These are phyloP conservation scores for Drosophila peninsularis DNA, from an alignment of 2,888 invertebrate genomes.

Conservation along the genomic window DNA sequence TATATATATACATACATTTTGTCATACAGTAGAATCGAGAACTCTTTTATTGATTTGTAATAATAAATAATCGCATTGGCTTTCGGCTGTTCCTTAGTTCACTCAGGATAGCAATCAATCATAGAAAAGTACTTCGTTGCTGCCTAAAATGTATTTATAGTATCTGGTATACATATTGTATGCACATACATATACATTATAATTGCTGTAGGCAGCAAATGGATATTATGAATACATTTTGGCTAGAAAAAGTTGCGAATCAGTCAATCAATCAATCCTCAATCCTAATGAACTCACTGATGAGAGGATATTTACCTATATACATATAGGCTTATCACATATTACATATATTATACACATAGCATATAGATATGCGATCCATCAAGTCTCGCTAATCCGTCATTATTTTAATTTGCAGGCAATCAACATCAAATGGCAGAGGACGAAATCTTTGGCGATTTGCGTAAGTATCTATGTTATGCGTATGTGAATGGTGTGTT, in stretches of 20 bases:
- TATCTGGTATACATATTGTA: background rate
- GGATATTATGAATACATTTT: background rate
- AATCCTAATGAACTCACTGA: slow-evolving; percentile 1
- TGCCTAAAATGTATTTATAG: background rate
- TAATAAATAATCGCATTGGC: background rate
- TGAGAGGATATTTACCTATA: background rate
- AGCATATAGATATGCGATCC: background rate
- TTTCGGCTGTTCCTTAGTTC: background rate
- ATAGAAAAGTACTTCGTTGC: background rate
- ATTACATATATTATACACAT: background rate
- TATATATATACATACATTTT: background rate
- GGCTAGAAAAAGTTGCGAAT: background rate
- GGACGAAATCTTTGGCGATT: slow-evolving; percentile 59
- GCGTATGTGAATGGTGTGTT: slow-evolving; percentile 3
- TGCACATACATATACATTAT: background rate
- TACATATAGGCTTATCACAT: background rate
- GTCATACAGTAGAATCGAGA: background rate
- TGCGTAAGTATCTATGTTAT: slow-evolving; percentile 53
- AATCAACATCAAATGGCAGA: slow-evolving; percentile 67
- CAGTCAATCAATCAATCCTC: slow-evolving; percentile 16
- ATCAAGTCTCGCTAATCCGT: slow-evolving; percentile 48
- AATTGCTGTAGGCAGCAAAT: background rate
- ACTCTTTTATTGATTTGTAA: slow-evolving; percentile 8
- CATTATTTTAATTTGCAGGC: slow-evolving; percentile 61
- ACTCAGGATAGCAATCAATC: slow-evolving; percentile 18